These are phyloP conservation scores for Phocides pigmalion DNA, from an alignment of 1,140 invertebrate species.

Conservation along the genomic window DNA sequence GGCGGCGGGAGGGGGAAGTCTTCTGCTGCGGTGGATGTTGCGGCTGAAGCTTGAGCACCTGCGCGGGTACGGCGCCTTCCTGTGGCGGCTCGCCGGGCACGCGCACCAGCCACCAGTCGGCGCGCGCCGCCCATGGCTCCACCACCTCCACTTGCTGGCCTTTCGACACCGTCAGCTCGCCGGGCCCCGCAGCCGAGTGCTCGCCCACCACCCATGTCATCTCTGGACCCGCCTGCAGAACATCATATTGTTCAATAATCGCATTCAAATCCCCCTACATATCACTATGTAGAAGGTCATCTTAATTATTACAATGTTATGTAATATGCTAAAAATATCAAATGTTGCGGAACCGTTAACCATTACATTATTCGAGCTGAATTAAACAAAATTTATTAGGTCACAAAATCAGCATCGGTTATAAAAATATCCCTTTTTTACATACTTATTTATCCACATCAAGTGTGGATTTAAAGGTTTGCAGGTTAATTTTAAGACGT, in stretches of 20 bases:
- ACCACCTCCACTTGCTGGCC: constrained; percentile 97
- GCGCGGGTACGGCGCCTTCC: constrained; percentile 93
- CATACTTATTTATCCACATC: no score
- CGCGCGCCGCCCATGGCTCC: constrained; percentile 85
- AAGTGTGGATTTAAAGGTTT: no score
- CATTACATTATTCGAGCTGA: no score
- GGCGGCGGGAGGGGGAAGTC: constrained; percentile 86
- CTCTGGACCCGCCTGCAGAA: constrained; percentile 81
- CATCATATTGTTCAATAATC: neutral
- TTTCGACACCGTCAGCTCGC: constrained; percentile 91
- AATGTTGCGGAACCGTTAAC: no score
- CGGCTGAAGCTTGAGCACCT: constrained; percentile 91
- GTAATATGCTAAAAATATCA: no score
- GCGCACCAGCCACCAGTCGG: constrained; percentile 87
- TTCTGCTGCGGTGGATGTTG: constrained; percentile 81
- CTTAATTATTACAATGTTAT: no score
- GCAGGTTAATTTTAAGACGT: no score
- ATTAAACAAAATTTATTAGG: no score
- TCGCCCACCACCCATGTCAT: constrained; percentile 95
- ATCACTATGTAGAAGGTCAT: no score
- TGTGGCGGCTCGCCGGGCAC: constrained; percentile 85
- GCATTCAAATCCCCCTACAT: no score
- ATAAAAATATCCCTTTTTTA: no score
- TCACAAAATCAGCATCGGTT: no score
- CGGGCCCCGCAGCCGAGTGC: constrained; percentile 88